A percentile compares a stretch with the other conserved stretches of the same genome.
phyloP scores from a whole-genome alignment of 1,140 invertebrate species.

The Bombyx mandarina region DNA sequence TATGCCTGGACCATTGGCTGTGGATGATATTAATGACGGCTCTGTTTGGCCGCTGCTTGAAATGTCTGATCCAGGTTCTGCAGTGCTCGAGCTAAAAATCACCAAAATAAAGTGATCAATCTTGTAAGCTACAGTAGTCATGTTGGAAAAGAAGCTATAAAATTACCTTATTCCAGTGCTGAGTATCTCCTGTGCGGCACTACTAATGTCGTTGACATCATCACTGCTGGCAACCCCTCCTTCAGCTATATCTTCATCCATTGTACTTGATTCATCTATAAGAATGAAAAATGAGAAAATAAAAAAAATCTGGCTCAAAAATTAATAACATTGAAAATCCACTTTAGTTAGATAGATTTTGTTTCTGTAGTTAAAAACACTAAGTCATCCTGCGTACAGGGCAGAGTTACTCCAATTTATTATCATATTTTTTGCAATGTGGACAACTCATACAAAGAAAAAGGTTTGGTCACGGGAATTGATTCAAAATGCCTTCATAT shows the following conservation, averaged over 20 bases:
- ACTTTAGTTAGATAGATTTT: no score
- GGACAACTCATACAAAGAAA: no score
- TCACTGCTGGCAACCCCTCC: constrained; percentile 62
- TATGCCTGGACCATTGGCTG: constrained; percentile 50
- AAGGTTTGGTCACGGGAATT: no score
- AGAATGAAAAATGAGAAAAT: neutral
- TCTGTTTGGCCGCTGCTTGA: constrained; percentile 56
- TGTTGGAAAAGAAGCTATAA: constrained; percentile 22
- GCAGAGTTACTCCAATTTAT: no score
- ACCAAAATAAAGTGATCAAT: no score
- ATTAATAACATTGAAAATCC: no score
- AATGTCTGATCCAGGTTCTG: constrained; percentile 57
- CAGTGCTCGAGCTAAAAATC: constrained; percentile 48
- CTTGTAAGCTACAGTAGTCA: constrained; percentile 39
- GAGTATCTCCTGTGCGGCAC: constrained; percentile 52
- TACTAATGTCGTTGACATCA: constrained; percentile 64
- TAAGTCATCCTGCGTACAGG: no score
- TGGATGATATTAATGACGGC: constrained; percentile 52
- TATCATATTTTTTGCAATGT: no score
- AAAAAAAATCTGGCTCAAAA: no score
- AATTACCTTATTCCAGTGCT: constrained; percentile 55
- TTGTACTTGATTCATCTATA: constrained; percentile 62
- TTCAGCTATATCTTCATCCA: constrained; percentile 65
- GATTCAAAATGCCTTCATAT: no score
- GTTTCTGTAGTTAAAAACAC: no score